A percentile compares a stretch with the other conserved stretches of the same genome.
phyloP scores from a whole-genome alignment of 1,140 invertebrate genomes.

The Bombus ignitus region DNA sequence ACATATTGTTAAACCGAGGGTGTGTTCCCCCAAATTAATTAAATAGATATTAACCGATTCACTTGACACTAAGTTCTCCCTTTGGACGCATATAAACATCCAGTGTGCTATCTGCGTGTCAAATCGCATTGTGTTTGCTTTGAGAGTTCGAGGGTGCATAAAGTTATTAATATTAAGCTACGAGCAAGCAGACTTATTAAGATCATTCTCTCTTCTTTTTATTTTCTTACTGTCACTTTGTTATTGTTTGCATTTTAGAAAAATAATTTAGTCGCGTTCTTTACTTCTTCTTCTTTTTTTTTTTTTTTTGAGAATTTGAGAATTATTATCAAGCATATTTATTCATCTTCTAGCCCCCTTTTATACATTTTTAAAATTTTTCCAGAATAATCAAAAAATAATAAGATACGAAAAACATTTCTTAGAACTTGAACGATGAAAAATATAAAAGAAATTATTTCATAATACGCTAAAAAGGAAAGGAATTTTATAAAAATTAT shows the following conservation, averaged over 20 bases:
- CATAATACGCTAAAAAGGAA: background rate
- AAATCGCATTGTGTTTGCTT: conserved; percentile 75
- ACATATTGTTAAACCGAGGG: conserved; percentile 52
- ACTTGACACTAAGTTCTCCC: conserved; percentile 69
- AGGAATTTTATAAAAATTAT: background rate
- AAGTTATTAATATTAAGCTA: conserved; percentile 77
- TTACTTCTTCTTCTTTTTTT: no score
- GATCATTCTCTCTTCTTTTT: conserved; percentile 13
- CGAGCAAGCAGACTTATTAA: conserved; percentile 17
- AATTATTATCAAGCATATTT: background rate
- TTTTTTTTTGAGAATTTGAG: background rate
- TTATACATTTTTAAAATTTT: background rate
- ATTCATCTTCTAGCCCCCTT: background rate
- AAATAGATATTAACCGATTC: conserved; percentile 80
- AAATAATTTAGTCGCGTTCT: background rate
- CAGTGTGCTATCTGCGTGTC: conserved; percentile 70
- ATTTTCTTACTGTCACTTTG: background rate
- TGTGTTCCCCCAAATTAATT: conserved; percentile 74
- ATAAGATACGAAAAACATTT: background rate
- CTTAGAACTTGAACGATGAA: no score
- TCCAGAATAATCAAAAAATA: background rate
- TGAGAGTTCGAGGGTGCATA: conserved; percentile 74
- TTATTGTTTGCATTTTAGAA: background rate
- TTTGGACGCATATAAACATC: conserved; percentile 66
- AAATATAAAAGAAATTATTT: background rate